Base-by-base conservation (phyloP, 2,113 vertebrate genomes). In the Nesoenas mayeri region DNA sequence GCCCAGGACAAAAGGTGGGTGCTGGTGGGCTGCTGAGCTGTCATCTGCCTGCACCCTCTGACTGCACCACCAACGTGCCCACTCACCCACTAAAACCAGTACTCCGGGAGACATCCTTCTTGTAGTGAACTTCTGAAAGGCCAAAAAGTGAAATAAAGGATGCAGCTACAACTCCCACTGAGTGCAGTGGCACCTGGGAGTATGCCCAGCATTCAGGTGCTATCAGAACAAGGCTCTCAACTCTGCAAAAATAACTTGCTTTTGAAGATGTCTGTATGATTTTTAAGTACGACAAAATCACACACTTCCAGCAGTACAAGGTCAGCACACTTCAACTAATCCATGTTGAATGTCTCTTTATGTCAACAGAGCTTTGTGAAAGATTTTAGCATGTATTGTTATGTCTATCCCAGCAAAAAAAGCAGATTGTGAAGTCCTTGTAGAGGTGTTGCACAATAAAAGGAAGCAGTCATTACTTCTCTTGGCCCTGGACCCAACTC, bases 221-320 rank as follows among this genome's bases (percentile, higher is more conserved):
- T 36, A 12, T 51, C 53, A 54, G 57, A 19, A 54, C 31, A 21
- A 32, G 22, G 25, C 13, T 34, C 17, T 60, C 2, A 1, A 25
- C 11, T 9, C 34, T 31, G 24, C 13, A 67, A 47, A 77, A 51
- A 20, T 10, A 32, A 24, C 12, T 44, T 58, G 32, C 0, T 51
- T 88, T n/a, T 24, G 50, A 80, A 84, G 28, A 0, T 67, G 40
- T 69, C 31, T 44, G 29, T 60, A 32, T 29, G 32, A 44, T 54
- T 71, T 12, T 73, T 58, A 50, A 0, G 2, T 54, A 31, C 12
- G 14, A 62, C 42, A 58, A 79, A 71, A 34, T 1, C 24, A 20
- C 8, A 29, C 0, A 0, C 53, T 79, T 90, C 38, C 50, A 50
- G 17, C 6, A 28, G 3, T 50, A 1, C 50, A 38, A 88, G 34